Evolutionary conservation across 2,888 invertebrate species (phyloP).

Genomic region (Drosophila austrosaltans): DNA sequence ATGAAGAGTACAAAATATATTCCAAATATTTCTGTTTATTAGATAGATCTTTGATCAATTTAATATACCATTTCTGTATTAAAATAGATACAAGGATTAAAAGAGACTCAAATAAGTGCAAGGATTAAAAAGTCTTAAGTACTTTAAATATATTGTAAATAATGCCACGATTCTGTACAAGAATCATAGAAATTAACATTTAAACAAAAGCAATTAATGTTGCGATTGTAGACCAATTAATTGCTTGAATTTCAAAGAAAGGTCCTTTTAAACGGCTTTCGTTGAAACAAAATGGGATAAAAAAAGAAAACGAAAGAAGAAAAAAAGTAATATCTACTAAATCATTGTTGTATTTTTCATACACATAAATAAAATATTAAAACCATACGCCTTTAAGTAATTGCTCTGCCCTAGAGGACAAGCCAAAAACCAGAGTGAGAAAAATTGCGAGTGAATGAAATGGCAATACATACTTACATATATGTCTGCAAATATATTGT

Average conservation of each 20-base stretch:
- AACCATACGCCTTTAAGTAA: conserved; percentile 54
- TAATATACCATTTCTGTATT: too few species aligned
- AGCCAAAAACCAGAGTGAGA: conserved; percentile 7
- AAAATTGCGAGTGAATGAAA: conserved; percentile 1
- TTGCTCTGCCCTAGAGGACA: conserved; percentile 32
- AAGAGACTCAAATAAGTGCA: too few species aligned
- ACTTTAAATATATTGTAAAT: too few species aligned
- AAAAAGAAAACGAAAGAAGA: too few species aligned
- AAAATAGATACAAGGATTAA: too few species aligned
- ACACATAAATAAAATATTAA: conserved; percentile 57
- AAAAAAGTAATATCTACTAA: conserved; percentile 26
- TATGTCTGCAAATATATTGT: too few species aligned
- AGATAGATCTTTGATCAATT: too few species aligned
- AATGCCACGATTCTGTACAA: too few species aligned
- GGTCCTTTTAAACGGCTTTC: neutral
- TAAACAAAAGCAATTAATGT: conserved; percentile 3
- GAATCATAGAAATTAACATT: neutral
- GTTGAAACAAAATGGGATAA: neutral
- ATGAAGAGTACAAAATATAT: too few species aligned
- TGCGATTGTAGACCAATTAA: neutral
- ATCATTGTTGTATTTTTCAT: conserved; percentile 34
- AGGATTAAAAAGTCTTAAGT: too few species aligned
- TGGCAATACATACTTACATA: too few species aligned
- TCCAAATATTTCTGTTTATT: too few species aligned
- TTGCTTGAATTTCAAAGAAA: neutral